A percentile compares a stretch with the other conserved stretches of the same genome.
These are phyloP conservation scores for Brachionus manjavacas DNA, from an alignment of 1,140 invertebrate genomes.

Conservation along the genomic window DNA sequence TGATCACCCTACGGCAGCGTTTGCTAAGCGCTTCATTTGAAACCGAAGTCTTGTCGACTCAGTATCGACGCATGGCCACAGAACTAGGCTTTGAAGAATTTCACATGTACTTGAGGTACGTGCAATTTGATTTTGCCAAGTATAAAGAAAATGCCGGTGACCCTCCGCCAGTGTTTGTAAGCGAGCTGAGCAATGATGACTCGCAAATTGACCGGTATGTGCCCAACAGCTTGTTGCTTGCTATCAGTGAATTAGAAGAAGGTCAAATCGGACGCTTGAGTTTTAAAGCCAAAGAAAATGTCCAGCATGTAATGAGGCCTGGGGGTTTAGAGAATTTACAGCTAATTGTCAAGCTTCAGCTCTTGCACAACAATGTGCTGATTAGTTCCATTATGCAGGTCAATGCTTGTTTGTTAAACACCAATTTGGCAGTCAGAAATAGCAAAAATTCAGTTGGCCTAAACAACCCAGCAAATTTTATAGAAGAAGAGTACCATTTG, in stretches of 20 bases:
- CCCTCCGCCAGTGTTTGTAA: slow-evolving; percentile 53
- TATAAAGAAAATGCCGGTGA: slow-evolving; percentile 52
- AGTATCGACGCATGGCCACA: slow-evolving; percentile 51
- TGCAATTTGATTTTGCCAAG: slow-evolving; percentile 56
- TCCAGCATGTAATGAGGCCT: slow-evolving; percentile 50
- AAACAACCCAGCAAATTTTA: not conserved
- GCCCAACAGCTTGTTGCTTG: slow-evolving; percentile 47
- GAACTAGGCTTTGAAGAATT: slow-evolving; percentile 55
- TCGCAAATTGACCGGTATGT: slow-evolving; percentile 49
- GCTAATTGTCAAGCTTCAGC: slow-evolving; percentile 51
- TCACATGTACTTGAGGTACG: slow-evolving; percentile 54
- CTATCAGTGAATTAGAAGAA: slow-evolving; percentile 56
- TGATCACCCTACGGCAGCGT: slow-evolving; percentile 50
- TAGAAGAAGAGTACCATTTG: not conserved
- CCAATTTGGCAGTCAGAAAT: slow-evolving; percentile 2
- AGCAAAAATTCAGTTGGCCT: not conserved
- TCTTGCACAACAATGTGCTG: slow-evolving; percentile 52
- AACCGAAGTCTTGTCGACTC: slow-evolving; percentile 52
- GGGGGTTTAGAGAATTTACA: slow-evolving; percentile 52
- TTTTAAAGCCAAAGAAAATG: slow-evolving; percentile 50
- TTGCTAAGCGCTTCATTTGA: slow-evolving; percentile 53
- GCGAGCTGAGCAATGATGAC: slow-evolving; percentile 52
- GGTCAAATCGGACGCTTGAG: slow-evolving; percentile 53
- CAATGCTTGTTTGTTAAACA: slow-evolving; percentile 1
- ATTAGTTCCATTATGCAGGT: slow-evolving; percentile 20